Evolutionary conservation across 2,888 invertebrate species (phyloP).

Genomic region (Lasius fuliginosus): DNA sequence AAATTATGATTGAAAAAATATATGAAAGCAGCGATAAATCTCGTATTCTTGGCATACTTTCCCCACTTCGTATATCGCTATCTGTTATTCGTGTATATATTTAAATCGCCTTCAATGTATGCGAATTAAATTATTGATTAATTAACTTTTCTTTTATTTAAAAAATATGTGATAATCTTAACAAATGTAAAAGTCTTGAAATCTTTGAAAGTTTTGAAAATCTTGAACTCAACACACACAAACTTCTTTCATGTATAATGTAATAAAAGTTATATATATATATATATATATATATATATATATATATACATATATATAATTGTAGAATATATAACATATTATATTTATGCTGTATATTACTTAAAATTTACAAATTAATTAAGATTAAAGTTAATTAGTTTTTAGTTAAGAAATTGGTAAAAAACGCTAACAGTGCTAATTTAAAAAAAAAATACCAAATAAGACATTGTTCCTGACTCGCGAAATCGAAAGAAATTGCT

Average conservation of each 20-base stretch:
- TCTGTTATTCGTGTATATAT: neutral
- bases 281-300: neutral
- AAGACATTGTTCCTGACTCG: too few relatives aligned
- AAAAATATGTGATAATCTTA: neutral
- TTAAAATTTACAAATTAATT: too few relatives aligned
- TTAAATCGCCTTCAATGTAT: neutral
- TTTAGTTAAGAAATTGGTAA: too few relatives aligned
- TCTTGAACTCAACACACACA: neutral
- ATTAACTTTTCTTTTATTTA: neutral
- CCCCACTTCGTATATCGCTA: neutral
- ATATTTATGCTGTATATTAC: too few relatives aligned
- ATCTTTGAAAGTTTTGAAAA: neutral
- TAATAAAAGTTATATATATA: neutral
- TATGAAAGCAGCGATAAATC: neutral
- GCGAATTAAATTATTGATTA: neutral
- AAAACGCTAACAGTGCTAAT: too few relatives aligned
- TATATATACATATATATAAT: neutral
- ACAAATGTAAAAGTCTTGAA: conserved; percentile 13
- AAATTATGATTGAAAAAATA: neutral
- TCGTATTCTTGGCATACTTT: neutral
- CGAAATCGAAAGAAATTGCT: neutral
- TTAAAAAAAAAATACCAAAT: too few relatives aligned
- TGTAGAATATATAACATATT: too few relatives aligned
- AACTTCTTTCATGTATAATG: neutral
- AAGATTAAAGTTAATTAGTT: too few relatives aligned